phyloP scores from a whole-genome alignment of 2,113 vertebrate genomes.

The Octodon degus region DNA sequence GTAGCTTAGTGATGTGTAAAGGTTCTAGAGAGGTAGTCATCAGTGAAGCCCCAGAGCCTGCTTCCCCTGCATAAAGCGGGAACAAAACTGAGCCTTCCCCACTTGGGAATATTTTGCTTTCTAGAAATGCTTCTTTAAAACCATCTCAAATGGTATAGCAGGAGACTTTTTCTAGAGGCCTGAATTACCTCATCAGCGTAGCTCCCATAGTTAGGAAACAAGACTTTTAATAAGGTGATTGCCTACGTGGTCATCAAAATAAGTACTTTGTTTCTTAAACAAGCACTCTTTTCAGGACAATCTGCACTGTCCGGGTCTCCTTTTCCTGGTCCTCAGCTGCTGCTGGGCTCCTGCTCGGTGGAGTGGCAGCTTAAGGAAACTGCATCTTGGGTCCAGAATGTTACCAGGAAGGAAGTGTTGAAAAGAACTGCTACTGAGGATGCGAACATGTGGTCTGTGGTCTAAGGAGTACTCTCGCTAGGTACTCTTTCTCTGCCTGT shows the following conservation, averaged over 20 bases:
- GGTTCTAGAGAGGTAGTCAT: neutral
- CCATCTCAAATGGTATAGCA: neutral
- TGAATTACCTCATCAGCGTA: neutral
- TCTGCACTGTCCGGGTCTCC: neutral
- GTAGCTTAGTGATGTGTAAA: neutral
- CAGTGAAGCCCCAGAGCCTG: neutral
- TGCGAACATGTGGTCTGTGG: neutral
- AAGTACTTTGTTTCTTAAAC: neutral
- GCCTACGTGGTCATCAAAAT: neutral
- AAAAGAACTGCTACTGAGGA: neutral
- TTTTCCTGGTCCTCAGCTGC: neutral
- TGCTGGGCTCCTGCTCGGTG: neutral
- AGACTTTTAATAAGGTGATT: neutral
- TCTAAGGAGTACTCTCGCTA: neutral
- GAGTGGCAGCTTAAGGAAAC: neutral
- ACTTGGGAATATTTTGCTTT: neutral
- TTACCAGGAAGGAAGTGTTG: neutral
- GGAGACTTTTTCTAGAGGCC: neutral
- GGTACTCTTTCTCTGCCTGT: neutral
- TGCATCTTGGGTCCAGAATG: neutral
- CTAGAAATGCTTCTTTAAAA: conserved; percentile 40
- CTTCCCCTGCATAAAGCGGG: neutral
- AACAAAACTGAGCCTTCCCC: neutral
- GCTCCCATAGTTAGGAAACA: neutral
- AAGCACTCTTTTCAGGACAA: neutral